These are phyloP conservation scores for Stegostoma tigrinum DNA, from an alignment of 2,113 vertebrate genomes.

Conservation along the genomic window DNA sequence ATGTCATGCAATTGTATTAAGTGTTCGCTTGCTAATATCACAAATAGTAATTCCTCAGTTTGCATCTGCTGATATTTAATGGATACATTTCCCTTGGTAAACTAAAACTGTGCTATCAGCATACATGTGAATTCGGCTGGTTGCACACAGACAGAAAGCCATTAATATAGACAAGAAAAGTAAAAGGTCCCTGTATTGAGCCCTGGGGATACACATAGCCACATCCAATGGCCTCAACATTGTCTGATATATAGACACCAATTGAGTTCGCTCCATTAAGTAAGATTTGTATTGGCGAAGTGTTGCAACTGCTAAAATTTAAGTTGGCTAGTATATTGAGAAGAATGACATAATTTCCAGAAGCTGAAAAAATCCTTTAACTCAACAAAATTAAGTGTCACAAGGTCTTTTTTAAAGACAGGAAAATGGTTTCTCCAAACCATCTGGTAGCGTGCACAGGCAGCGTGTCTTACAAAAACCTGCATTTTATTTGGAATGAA, in stretches of 20 bases:
- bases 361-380: background rate
- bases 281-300: constrained; percentile 27
- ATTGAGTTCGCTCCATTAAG: constrained; percentile 34
- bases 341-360: constrained; percentile 9
- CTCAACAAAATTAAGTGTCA: constrained; percentile 11
- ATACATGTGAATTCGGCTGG: constrained; percentile 26
- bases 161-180: constrained; percentile 37
- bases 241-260: constrained; percentile 34
- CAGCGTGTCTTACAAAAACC: background rate
- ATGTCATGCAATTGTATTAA: constrained; percentile 6
- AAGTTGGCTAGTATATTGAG: constrained; percentile 24
- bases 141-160: constrained; percentile 35
- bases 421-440: background rate
- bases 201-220: constrained; percentile 27
- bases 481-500: background rate
- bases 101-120: constrained; percentile 22
- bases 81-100: constrained; percentile 32
- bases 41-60: constrained; percentile 4
- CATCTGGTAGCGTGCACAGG: background rate
- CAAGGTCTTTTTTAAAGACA: background rate
- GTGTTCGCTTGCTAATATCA: background rate
- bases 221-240: constrained; percentile 20
- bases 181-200: constrained; percentile 37
- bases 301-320: constrained; percentile 21
- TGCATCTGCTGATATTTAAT: constrained; percentile 18